Evolutionary conservation across 1,140 invertebrate genomes (phyloP), one percentile per base, ranked within the genome.

Genomic region (Zaprionus tsacasi): DNA sequence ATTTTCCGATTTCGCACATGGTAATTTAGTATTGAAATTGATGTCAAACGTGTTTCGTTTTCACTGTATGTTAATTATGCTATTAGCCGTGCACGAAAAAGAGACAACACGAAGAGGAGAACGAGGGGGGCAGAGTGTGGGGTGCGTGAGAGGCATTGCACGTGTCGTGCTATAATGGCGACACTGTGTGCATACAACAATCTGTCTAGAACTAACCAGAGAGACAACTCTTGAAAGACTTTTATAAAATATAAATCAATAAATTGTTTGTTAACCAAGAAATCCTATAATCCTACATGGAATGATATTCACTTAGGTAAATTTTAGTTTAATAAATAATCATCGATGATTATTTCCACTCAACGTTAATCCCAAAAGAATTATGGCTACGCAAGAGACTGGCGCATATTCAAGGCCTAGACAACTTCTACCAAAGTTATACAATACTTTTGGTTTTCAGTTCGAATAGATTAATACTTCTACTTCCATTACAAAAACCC

Each of bases 31-130:
- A 87, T 79, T 87, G 52, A 80, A 87, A 82, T 80, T 82, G 76
- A 80, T 87, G 83, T 80, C 56, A 75, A 78, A 83, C 82, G 76
- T 87, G 79, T 87, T 79, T 87, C 71, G 70, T 71, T 87, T 79
- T 70, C 27, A 67, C 69, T 73, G 69, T 74, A 87, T 86, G 72
- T 52, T 77, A 82, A 86, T 86, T 86, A 86, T 76, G 83, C 58
- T 76, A 77, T 72, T 75, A 70, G 56, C 38, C 17, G 27, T 33
- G 56, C 64, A 56, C 59, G 38, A 67, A 59, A 45, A 7, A 50
- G 17, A 45, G 21, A 43, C 33, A 54, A 56, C 13, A 21, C 1
- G 13, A 21, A 36, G 60, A 30, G 36, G 13, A 38, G 17, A 35
- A 25, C n/a, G 43, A 33, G 4, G 33, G 30, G 12, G 12, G 10